Conservation (phyloP, 2,797 vertebrate genomes). For the Myotis daubentonii region DNA sequence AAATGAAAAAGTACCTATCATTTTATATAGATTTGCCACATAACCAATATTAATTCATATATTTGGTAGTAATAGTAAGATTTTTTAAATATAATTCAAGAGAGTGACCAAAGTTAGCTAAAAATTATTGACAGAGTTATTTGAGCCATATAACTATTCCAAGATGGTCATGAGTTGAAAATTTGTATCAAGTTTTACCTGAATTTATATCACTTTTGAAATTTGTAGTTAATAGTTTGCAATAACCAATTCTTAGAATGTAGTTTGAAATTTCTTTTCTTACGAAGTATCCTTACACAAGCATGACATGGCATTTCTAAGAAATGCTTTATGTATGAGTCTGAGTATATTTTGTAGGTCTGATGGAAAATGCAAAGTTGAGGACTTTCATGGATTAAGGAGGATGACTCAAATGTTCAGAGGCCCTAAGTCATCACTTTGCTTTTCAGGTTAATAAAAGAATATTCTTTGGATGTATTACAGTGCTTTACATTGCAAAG, state of each 20-base stretch:
- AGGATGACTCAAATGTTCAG: slow-evolving; percentile 33
- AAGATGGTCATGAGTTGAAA: slow-evolving; percentile 52
- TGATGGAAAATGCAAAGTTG: slow-evolving; percentile 76
- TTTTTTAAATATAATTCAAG: slow-evolving; percentile 32
- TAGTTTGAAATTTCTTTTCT: slow-evolving; percentile 73
- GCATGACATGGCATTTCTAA: slow-evolving; percentile 58
- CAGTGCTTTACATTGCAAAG: slow-evolving; percentile 31
- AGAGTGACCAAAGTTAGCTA: neutral
- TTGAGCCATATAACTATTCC: slow-evolving; percentile 50
- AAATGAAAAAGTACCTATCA: slow-evolving; percentile 78
- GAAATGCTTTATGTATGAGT: slow-evolving; percentile 76
- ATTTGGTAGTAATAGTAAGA: slow-evolving; percentile 59
- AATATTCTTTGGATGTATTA: slow-evolving; percentile 36
- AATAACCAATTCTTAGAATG: slow-evolving; percentile 65
- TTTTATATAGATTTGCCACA: slow-evolving; percentile 60
- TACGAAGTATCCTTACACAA: slow-evolving; percentile 67
- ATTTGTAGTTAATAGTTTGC: slow-evolving; percentile 70
- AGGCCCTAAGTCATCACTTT: slow-evolving; percentile 49
- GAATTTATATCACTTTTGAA: slow-evolving; percentile 70
- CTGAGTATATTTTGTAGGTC: slow-evolving; percentile 12
- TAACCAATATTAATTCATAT: slow-evolving; percentile 44
- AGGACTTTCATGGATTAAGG: slow-evolving; percentile 54
- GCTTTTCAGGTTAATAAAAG: slow-evolving; percentile 58
- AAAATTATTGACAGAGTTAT: neutral
- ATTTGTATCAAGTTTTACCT: slow-evolving; percentile 58